These are phyloP conservation scores for Ophraella communa DNA, from an alignment of 2,888 invertebrate species.

Conservation along the genomic window DNA sequence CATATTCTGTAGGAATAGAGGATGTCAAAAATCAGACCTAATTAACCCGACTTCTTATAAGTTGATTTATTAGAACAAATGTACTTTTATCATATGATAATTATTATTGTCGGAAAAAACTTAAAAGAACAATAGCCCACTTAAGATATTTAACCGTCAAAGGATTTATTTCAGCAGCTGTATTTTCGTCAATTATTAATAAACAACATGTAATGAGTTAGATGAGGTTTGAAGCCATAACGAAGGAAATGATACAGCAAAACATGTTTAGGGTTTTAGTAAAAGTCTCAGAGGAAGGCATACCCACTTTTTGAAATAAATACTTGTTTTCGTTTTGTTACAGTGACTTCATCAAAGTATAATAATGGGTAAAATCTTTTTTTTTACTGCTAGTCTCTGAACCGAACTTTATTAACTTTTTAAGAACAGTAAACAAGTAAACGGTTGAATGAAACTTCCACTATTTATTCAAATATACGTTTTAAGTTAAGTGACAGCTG, in stretches of 20 bases:
- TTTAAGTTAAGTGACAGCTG: too few species aligned
- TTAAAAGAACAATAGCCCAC: conserved; percentile 34
- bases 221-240: conserved; percentile 9
- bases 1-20: conserved; percentile 18
- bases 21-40: conserved; percentile 26
- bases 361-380: too few species aligned
- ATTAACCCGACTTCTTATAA: conserved; percentile 15
- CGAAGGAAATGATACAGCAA: conserved; percentile 16
- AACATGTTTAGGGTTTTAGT: not conserved
- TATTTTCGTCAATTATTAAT: conserved; percentile 54
- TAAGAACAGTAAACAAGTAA: too few species aligned
- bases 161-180: conserved; percentile 55
- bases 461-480: too few species aligned
- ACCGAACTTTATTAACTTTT: too few species aligned
- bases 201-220: conserved; percentile 7
- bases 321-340: too few species aligned
- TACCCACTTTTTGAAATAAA: too few species aligned
- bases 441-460: too few species aligned
- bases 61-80: conserved; percentile 25
- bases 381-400: too few species aligned
- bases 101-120: conserved; percentile 28
- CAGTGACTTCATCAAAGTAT: too few species aligned
- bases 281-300: too few species aligned
- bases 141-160: conserved; percentile 51
- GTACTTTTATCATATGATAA: conserved; percentile 23